Evolutionary conservation across 2,113 vertebrate genomes (phyloP).

Genomic region (Sander vitreus): DNA sequence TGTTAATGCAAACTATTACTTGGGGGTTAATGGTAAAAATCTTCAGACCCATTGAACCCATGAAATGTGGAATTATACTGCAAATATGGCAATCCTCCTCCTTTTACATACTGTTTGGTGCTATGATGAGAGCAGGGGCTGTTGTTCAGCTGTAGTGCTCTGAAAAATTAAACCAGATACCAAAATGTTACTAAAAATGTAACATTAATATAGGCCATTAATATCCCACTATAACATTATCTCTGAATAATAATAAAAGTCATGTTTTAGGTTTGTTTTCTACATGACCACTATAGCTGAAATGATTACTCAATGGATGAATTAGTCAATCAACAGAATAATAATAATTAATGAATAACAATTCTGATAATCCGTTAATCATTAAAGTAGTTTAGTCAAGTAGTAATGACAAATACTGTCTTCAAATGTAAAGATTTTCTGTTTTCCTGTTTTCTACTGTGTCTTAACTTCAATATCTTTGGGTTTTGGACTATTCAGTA

Average conservation of each 20-base stretch:
- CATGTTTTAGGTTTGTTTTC: neutral
- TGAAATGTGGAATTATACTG: slow-evolving; percentile 8
- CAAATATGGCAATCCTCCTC: neutral
- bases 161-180: slow-evolving; percentile 40
- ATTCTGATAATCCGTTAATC: neutral
- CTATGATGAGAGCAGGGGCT: slow-evolving; percentile 79
- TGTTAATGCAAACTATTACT: slow-evolving; percentile 12
- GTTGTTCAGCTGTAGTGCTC: slow-evolving; percentile 77
- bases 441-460: neutral
- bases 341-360: neutral
- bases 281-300: neutral
- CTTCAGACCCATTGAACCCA: neutral
- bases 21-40: neutral
- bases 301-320: neutral
- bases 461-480: neutral
- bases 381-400: too few species aligned
- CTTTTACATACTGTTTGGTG: neutral
- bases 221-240: neutral
- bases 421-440: neutral
- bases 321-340: neutral
- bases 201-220: neutral
- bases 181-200: neutral
- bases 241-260: neutral
- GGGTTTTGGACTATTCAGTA: neutral
- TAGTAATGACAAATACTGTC: neutral